Evolutionary conservation across 1,140 invertebrate species (phyloP), one percentile per base, ranked within the genome.

Genomic region (Ostrea edulis): DNA sequence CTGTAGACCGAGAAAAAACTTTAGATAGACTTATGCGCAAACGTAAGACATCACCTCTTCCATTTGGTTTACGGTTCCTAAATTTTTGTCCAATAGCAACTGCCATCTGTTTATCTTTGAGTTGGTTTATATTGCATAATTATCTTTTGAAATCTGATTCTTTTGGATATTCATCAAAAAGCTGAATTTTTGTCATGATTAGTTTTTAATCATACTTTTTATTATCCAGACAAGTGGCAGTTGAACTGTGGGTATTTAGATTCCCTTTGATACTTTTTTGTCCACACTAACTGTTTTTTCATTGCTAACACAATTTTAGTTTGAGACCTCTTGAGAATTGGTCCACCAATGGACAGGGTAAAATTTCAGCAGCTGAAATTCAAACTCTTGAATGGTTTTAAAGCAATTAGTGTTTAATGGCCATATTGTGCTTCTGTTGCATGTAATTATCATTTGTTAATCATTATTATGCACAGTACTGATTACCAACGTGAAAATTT

Each of bases 11-110:
- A 87, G 94, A 94, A 87, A 91, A 90, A 91, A 93, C 93, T 5
- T 90, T 94, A 90, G 94, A 94, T 92, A 93, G 93, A 77, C 92
- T 94, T 89, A 94, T 92, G 88, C 89, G 91, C 84, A 94, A 94
- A 93, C 94, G 94, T 94, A 94, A 94, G 94, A 82, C 55, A 14
- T 77, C 68, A 77, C 68, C 68, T 25, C 25, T 77, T 77, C 29
- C 68, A 77, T 77, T 29, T 77, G 68, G 68, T 22, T 77, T 77
- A 77, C 29, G 68, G 68, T 35, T 29, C 68, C 68, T 77, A 12
- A 35, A 25, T 77, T 77, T 77, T 77, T 29, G 14, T 77, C 68
- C 68, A 77, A 77, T 25, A 29, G 25, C 68, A 77, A 77, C 68
- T 77, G 68, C 68, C 68, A 77, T 77, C 68, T 77, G 68, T 77